Evolutionary conservation across 30 jellyfish, hydroid and myxozoan species (phyloP), one percentile per base, ranked within the genome.

Genomic region (Aurelia sp.): DNA sequence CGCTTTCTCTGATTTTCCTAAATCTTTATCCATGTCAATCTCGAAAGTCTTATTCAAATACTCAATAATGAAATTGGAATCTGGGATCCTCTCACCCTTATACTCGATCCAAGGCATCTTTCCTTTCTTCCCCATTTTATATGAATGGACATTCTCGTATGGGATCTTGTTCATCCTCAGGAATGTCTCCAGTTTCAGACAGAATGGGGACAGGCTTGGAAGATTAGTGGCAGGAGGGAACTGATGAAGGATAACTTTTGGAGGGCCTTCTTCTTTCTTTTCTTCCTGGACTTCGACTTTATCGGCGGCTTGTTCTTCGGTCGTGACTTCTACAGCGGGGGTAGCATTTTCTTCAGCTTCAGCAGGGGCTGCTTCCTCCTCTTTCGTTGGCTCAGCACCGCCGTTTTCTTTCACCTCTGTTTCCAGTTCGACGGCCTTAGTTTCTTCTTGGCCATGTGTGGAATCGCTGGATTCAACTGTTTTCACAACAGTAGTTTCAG

Each of bases 101-200:
- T 94, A 94, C 62, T 94, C 98, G 73, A 94, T 94, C 98, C 98
- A 94, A 0, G 98, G 98, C 96, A 94, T 77, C 68, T 88, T 88
- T 1, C 98, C 98, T 67, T 94, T 94, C 93, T 94, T 94, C 38
- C 97, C 97, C 13, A 88, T 93, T 76, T 94, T 94, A 50, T 31
- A 88, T 13, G 98, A 76, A 74, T 94, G 94, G 48, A 81, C 95
- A 72, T 82, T 94, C 59, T 80, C 96, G 88, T 86, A 94, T 38
- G 98, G 98, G 52, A 94, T 83, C 78, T 94, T 94, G 89, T 94
- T 83, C 82, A 94, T 86, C 51, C 98, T 94, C 71, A 94, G 78
- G 87, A 88, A 88, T 21, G 98, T 94, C 61, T 94, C 98, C 94
- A 94, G 74, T 66, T 94, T 94, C 80, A 94, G 85, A 79, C 98